Percentiles rank a stretch among this genome's conserved stretches.
Conservation (phyloP, 2,888 invertebrate species). For the Falcaria lacertinaria region DNA sequence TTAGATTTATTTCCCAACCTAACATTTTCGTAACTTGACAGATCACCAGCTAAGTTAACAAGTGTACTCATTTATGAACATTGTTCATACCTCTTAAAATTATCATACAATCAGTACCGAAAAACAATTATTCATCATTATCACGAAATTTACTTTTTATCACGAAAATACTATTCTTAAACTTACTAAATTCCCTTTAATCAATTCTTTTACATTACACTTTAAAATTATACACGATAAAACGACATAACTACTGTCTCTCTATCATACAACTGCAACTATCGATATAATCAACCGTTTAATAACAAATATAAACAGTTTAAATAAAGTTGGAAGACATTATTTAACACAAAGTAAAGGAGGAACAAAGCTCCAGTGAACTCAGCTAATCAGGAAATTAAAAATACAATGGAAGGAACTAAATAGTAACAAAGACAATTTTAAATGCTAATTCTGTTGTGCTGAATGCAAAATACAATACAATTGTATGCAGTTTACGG, state of each 20-base stretch:
- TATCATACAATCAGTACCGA: conserved; percentile 74
- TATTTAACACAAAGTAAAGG: conserved; percentile 30
- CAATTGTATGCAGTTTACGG: conserved; percentile 36
- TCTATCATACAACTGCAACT: conserved; percentile 34
- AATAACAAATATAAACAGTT: conserved; percentile 29
- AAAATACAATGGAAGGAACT: conserved; percentile 28
- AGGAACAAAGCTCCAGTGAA: conserved; percentile 6
- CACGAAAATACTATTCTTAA: conserved; percentile 75
- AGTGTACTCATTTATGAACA: conserved; percentile 76
- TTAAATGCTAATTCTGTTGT: conserved; percentile 33
- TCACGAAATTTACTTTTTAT: conserved; percentile 76
- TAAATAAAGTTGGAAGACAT: conserved; percentile 56
- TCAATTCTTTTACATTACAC: conserved; percentile 52
- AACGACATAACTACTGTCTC: conserved; percentile 25
- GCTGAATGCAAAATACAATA: conserved; percentile 34
- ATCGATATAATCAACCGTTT: conserved; percentile 33
- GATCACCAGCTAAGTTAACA: conserved; percentile 75
- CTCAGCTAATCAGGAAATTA: conserved; percentile 18
- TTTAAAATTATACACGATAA: conserved; percentile 28
- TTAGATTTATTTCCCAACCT: conserved; percentile 77
- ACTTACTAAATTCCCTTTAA: conserved; percentile 73
- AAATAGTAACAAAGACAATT: conserved; percentile 25
- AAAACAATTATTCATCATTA: conserved; percentile 72
- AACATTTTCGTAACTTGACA: conserved; percentile 75
- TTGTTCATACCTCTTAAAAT: conserved; percentile 76